phyloP scores from a whole-genome alignment of 2,797 vertebrate genomes.

The Menidia menidia region DNA sequence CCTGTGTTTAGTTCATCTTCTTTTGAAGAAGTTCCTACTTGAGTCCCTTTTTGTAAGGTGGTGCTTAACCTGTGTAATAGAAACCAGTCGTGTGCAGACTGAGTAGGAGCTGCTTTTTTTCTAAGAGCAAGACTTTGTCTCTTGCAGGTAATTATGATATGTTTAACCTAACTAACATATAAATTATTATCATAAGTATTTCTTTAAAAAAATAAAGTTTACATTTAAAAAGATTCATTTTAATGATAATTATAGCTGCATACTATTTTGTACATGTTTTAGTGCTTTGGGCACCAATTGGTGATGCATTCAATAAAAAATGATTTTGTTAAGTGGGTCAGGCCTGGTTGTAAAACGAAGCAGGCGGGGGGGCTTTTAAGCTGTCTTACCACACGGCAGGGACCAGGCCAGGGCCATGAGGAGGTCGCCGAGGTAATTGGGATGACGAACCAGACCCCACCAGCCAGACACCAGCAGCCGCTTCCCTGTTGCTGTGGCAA shows the following conservation, averaged over 20 bases:
- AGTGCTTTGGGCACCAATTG: conserved; percentile 5
- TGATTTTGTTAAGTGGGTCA: not conserved
- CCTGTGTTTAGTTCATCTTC: not conserved
- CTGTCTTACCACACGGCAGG: conserved; percentile 90
- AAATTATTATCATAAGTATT: too few species aligned
- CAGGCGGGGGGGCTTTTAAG: conserved; percentile 4
- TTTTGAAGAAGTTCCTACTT: not conserved
- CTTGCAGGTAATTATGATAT: too few species aligned
- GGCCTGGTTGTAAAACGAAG: not conserved
- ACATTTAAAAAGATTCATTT: not conserved
- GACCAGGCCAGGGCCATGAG: conserved; percentile 94
- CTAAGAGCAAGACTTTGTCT: too few species aligned
- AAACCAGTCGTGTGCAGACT: too few species aligned
- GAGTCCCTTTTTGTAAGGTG: too few species aligned
- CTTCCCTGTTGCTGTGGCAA: conserved; percentile 89
- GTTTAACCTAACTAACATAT: too few species aligned
- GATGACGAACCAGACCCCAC: conserved; percentile 94
- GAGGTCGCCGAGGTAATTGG: conserved; percentile 92
- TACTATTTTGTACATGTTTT: conserved; percentile 9
- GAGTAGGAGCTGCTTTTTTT: too few species aligned
- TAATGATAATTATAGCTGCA: conserved; percentile 1
- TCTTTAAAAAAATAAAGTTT: too few species aligned
- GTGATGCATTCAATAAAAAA: conserved; percentile 15
- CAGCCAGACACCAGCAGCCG: conserved; percentile 90
- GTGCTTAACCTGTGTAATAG: too few species aligned